phyloP scores from a whole-genome alignment of 64 coral and sea anemone species.

The Exaiptasia diaphana region DNA sequence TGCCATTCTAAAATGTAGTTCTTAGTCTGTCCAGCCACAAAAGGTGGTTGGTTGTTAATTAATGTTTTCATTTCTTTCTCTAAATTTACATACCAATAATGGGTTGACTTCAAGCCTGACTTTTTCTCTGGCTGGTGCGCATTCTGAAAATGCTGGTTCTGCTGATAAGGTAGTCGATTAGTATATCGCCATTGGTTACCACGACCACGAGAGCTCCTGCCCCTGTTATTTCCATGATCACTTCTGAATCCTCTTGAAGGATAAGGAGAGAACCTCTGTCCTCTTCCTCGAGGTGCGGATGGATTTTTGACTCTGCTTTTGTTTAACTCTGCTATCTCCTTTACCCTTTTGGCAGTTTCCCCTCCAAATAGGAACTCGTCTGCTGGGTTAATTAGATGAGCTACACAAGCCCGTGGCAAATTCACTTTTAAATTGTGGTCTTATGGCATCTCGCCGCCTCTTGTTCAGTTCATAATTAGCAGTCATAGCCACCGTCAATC shows the following conservation, averaged over 20 bases:
- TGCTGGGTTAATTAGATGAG: constrained; percentile 25
- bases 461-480: constrained; percentile 53
- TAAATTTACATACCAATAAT: constrained; percentile 30
- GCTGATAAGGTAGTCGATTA: neutral
- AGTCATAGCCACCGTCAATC: constrained; percentile 29
- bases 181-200: neutral
- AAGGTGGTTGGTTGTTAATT: constrained; percentile 23
- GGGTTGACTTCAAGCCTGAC: neutral
- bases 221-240: neutral
- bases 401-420: constrained; percentile 52
- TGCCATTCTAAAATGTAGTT: constrained; percentile 45
- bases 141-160: constrained; percentile 36
- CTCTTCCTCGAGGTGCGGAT: constrained; percentile 15
- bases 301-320: constrained; percentile 23
- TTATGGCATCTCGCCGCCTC: constrained; percentile 34
- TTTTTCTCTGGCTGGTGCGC: constrained; percentile 49
- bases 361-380: constrained; percentile 59
- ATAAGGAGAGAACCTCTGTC: constrained; percentile 40
- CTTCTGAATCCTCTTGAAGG: neutral
- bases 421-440: constrained; percentile 28
- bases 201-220: constrained; percentile 4
- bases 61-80: neutral
- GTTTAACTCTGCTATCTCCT: constrained; percentile 38
- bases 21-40: constrained; percentile 31
- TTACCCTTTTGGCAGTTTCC: constrained; percentile 41